Evolutionary conservation across 2,888 invertebrate species (phyloP).

Genomic region (Chelonus formosanus): DNA sequence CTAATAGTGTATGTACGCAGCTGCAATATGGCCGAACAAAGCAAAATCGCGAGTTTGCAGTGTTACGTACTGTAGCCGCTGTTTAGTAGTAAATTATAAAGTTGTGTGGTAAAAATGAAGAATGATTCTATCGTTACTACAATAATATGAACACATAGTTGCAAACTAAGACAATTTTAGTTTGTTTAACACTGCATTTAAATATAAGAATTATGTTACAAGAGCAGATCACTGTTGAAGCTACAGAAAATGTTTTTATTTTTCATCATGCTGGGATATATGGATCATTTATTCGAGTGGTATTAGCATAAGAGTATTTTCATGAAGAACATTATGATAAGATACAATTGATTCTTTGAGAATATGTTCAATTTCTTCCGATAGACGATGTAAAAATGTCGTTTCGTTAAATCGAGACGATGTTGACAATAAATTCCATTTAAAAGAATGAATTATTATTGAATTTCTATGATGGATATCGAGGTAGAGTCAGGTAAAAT

Average conservation of each 20-base stretch:
- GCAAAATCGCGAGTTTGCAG: conserved; percentile 39
- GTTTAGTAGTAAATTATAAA: not conserved
- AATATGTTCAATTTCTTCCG: conserved; percentile 12
- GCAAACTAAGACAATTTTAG: not conserved
- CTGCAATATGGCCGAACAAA: conserved; percentile 60
- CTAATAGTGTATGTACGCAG: conserved; percentile 54
- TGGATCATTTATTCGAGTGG: not conserved
- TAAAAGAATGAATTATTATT: conserved; percentile 42
- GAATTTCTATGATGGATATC: conserved; percentile 51
- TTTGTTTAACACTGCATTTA: not conserved
- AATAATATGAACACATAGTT: conserved; percentile 2
- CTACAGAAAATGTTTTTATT: conserved; percentile 13
- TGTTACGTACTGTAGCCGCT: conserved; percentile 26
- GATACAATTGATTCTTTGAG: not conserved
- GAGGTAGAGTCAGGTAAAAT: conserved; percentile 56
- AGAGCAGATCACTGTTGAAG: conserved; percentile 1
- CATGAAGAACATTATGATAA: conserved; percentile 1
- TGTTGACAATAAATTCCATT: conserved; percentile 30
- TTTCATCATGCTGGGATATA: not conserved
- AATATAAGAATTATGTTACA: not conserved
- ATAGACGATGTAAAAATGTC: conserved; percentile 11
- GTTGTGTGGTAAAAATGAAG: conserved; percentile 1
- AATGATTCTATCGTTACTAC: not conserved
- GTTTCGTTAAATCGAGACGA: conserved; percentile 19
- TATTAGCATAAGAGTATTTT: conserved; percentile 5